Base-by-base conservation (phyloP, 2,888 invertebrate species). In the Syrista parreyssii region DNA sequence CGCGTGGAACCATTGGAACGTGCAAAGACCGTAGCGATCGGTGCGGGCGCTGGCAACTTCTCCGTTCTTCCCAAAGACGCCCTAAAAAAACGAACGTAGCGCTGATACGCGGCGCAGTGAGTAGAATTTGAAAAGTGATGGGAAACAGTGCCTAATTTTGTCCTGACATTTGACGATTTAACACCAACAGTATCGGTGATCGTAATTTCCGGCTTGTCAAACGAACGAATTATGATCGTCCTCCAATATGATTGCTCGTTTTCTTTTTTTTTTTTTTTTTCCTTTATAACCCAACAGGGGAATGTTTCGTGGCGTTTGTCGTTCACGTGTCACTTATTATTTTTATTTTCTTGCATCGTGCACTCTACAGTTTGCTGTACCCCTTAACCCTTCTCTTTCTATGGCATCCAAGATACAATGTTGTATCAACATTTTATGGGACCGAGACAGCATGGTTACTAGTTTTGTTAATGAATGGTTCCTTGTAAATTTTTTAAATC, bases 1-100 rank as follows among this genome's bases (percentile, higher is more conserved):
- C 90, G 90, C 86, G 86, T 89, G 87, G 89, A 86, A 86, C 85
- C 86, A 85, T 86, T 84, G 86, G 84, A 84, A 86, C 89, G 88
- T 81, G 88, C 87, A 83, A 88, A 90, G 84, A 83, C 82, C 82
- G 84, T 87, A 87, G 86, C 87, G 81, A 88, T 89, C 82, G 89
- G 88, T 84, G 83, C 85, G 81, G 88, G 88, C 85, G 82, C 88
- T 82, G 86, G 85, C 84, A 87, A 82, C 81, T 88, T 89, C 88
- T 84, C 87, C 82, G 85, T 88, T 86, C 84, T 88, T 79, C 87
- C 89, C 80, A 82, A 85, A 84, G 88, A 87, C 83, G 87, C 82
- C 79, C 76, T 86, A 83, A 86, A 86, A 88, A 86, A 87, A 83
- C 82, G 86, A 88, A 79, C 87, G 83, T 89, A 88, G 87, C 87